Percentiles rank a stretch among this genome's conserved stretches.
Conservation (phyloP, 2,797 vertebrate species). For the Tolypeutes matacus region DNA sequence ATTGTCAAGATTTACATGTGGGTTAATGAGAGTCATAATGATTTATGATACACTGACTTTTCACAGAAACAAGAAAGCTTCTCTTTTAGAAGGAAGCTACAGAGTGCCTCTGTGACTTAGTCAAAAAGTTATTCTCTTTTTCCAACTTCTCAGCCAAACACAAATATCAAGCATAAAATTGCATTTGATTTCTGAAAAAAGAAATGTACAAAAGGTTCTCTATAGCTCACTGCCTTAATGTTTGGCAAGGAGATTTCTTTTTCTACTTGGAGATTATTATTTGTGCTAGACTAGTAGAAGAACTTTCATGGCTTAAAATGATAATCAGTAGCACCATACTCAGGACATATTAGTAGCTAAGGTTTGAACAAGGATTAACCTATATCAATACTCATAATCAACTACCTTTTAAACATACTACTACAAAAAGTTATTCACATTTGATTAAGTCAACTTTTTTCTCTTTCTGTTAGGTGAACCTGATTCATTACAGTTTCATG, state of each 20-base stretch:
- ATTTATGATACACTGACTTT: background rate
- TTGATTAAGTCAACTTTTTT: background rate
- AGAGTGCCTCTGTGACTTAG: background rate
- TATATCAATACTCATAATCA: background rate
- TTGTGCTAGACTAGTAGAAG: background rate
- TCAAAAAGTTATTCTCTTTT: constrained; percentile 32
- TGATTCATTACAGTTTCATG: background rate
- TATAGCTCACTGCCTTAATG: background rate
- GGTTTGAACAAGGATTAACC: background rate
- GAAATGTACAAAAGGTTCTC: background rate
- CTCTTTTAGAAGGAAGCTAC: background rate
- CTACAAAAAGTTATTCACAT: background rate
- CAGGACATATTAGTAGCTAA: background rate
- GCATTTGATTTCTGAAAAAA: constrained; percentile 28
- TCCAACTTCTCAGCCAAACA: background rate
- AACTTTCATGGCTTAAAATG: constrained; percentile 48
- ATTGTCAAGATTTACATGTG: background rate
- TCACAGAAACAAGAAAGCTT: background rate
- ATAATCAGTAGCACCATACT: background rate
- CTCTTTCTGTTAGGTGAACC: background rate
- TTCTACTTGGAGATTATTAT: background rate
- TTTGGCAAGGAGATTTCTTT: background rate
- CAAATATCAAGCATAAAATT: constrained; percentile 44
- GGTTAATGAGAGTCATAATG: constrained; percentile 46
- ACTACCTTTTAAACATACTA: background rate